Base-by-base conservation (phyloP, 2,888 invertebrate species). In the Diaprepes abbreviatus region DNA sequence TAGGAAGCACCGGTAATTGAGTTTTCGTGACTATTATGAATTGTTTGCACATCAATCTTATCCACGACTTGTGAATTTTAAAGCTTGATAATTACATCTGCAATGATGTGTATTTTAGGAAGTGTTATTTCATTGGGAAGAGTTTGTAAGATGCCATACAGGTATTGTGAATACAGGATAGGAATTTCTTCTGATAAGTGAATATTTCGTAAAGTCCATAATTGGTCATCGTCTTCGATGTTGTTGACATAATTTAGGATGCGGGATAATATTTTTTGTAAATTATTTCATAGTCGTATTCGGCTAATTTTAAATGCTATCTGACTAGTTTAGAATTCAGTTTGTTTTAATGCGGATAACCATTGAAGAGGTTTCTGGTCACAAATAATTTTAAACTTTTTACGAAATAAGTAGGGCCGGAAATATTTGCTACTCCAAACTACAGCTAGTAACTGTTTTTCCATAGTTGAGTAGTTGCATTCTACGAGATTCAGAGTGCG, bases 201-300 rank as follows among this genome's bases (percentile, higher is more conserved):
- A 14, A 45, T 19, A 3, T 45, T 17, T 16, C 19, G 45, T 17
- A 45, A 3, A 19, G 10, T 19, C 1, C 19, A 45, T 3, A 17
- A 6, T 45, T 19, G 45, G 19, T 45, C 19, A 14, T 45, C 19
- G 33, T 33, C 33, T 33, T 45, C 45, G 17, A 45, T 45, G 19
- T 7, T 9, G 19, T 45, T 17, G 9, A 45, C 19, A 19, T 45
- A 19, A 19, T 19, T 45, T 10, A 19, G 45, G 45, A 60, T 35
- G 33, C 48, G 45, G 3, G 48, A 58, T 33, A 52, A 16, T 50
- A n/a, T n/a, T n/a, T n/a, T n/a, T n/a, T n/a, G n/a, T n/a, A n/a
- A n/a, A n/a, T n/a, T 33, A 17, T 62, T 17, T 17, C 33, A 35
- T 48, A 62, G 33, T 62, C 50, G 28, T 62, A 58, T n/a, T 58